These are phyloP conservation scores for Columbina picui DNA, from an alignment of 2,113 vertebrate genomes.

Conservation along the genomic window DNA sequence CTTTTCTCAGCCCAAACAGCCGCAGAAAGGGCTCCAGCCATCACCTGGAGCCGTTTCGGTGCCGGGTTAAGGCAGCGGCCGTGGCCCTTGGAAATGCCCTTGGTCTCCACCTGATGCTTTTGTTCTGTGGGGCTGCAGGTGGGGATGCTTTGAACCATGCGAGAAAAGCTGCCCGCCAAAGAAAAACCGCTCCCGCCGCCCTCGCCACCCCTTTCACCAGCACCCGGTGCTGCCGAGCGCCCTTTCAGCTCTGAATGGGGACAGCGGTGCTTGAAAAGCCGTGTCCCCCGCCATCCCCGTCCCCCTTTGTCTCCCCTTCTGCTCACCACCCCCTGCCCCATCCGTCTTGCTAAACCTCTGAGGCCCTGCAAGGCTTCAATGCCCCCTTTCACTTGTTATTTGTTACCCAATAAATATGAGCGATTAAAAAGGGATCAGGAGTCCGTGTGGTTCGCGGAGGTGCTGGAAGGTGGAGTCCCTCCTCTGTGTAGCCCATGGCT, in stretches of 20 bases:
- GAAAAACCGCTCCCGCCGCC: not conserved
- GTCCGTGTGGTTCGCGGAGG: not conserved
- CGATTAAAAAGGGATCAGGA: not conserved
- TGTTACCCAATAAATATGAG: not conserved
- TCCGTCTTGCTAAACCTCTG: not conserved
- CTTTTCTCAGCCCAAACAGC: not conserved
- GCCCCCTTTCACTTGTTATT: not conserved
- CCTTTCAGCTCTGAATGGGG: constrained; percentile 38
- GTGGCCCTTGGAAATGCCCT: not conserved
- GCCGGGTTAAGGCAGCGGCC: not conserved
- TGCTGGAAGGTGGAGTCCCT: constrained; percentile 64
- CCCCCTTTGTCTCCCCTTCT: not conserved
- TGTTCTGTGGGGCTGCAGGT: not conserved
- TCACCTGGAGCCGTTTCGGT: not conserved
- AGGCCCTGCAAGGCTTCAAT: not conserved
- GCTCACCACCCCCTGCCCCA: not conserved
- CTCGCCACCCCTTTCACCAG: not conserved
- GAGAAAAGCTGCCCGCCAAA: not conserved
- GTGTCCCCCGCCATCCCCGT: not conserved
- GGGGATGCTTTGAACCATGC: constrained; percentile 5
- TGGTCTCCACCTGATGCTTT: not conserved
- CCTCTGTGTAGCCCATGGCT: constrained; percentile 98
- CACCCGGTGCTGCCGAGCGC: not conserved
- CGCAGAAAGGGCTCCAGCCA: not conserved
- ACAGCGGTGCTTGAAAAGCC: not conserved